Evolutionary conservation across 2,888 invertebrate genomes (phyloP).

Genomic region (Trissoscelio sp.): DNA sequence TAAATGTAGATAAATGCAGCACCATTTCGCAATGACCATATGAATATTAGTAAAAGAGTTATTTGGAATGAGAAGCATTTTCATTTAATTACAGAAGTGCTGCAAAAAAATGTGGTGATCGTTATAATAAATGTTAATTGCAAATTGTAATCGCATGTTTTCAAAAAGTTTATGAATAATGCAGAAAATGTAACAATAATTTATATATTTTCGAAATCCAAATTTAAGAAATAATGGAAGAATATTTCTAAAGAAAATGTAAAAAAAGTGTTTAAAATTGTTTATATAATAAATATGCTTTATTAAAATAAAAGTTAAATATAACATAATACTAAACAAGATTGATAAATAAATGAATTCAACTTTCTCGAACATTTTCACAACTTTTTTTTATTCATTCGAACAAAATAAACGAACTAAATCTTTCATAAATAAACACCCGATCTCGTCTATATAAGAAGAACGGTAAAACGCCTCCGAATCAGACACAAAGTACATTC

Average conservation of each 20-base stretch:
- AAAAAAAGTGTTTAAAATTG: neutral
- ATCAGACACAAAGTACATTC: slow-evolving; percentile 14
- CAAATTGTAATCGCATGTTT: neutral
- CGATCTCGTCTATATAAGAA: neutral
- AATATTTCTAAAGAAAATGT: neutral
- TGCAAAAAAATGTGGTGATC: slow-evolving; percentile 21
- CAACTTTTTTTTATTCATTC: neutral
- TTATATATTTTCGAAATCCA: neutral
- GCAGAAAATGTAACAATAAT: neutral
- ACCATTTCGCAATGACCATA: slow-evolving; percentile 30
- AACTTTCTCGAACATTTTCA: neutral
- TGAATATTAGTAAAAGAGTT: slow-evolving; percentile 14
- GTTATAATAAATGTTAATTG: slow-evolving; percentile 22
- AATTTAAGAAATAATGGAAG: no score
- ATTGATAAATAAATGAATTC: neutral
- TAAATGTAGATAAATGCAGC: slow-evolving; percentile 25
- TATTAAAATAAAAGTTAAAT: no score
- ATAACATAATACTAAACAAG: no score
- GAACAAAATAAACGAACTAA: neutral
- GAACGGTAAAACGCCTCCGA: neutral
- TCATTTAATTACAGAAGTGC: slow-evolving; percentile 6
- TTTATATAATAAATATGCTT: no score
- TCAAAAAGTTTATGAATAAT: slow-evolving; percentile 11
- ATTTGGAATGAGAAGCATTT: slow-evolving; percentile 20
- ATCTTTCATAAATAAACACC: neutral